A percentile compares a stretch with the other conserved stretches of the same genome.
Evolutionary conservation across 2,797 vertebrate species (phyloP).

Genomic region (Phaenicophaeus curvirostris): DNA sequence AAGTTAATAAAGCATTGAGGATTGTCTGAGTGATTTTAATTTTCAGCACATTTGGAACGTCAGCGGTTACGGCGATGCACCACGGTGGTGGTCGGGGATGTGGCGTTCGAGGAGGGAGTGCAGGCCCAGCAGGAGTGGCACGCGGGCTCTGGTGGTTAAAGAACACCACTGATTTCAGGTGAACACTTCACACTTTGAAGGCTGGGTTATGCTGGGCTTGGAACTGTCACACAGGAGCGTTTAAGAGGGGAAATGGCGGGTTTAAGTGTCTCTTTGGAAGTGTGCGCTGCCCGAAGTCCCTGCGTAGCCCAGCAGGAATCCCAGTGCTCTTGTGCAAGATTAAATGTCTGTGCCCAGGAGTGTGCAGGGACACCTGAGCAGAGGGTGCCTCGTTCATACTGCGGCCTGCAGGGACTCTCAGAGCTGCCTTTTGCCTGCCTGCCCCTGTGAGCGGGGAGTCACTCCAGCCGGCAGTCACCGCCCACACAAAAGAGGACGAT

Average conservation of each 20-base stretch:
- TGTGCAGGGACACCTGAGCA: constrained; percentile 12
- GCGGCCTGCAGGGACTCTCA: background rate
- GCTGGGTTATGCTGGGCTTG: background rate
- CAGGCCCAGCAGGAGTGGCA: background rate
- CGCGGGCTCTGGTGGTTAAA: background rate
- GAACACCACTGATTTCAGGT: background rate
- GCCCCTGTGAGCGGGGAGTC: background rate
- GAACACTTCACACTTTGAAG: background rate
- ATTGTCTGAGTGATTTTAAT: constrained; percentile 48
- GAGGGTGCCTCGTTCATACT: constrained; percentile 5
- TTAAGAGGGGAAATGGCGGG: background rate
- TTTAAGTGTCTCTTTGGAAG: background rate
- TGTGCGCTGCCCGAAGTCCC: background rate
- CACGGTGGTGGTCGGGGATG: background rate
- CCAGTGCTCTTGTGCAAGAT: background rate
- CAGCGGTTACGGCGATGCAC: background rate
- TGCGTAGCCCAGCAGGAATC: background rate
- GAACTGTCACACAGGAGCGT: background rate
- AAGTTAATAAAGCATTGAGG: constrained; percentile 83
- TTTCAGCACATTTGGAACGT: background rate
- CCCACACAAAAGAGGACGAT: background rate
- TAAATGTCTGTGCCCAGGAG: background rate
- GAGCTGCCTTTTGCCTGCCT: background rate
- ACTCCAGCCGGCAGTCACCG: constrained; percentile 16
- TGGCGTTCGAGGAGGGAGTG: background rate